phyloP scores from a whole-genome alignment of 1,140 invertebrate genomes.

The Psilanteris sp. region DNA sequence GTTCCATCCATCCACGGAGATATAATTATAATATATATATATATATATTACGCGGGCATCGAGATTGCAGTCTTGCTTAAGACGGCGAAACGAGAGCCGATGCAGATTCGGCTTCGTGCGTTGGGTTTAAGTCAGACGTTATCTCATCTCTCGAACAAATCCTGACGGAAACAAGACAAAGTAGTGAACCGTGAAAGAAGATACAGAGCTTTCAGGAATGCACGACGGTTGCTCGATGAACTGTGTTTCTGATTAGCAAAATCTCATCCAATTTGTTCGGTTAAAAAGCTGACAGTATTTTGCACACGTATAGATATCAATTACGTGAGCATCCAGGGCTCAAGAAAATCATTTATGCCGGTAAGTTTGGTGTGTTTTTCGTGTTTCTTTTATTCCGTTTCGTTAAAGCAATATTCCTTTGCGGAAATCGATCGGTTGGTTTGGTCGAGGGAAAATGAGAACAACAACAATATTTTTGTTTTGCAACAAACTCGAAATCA shows the following conservation, averaged over 20 bases:
- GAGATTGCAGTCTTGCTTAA: neutral
- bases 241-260: constrained; percentile 54
- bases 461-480: too few species aligned
- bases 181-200: constrained; percentile 60
- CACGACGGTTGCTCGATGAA: constrained; percentile 39
- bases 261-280: constrained; percentile 28
- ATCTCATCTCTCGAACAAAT: constrained; percentile 42
- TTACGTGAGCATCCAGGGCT: too few species aligned
- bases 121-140: constrained; percentile 27
- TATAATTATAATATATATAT: too few species aligned
- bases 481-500: too few species aligned
- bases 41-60: neutral
- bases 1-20: too few species aligned
- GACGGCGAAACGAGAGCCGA: neutral
- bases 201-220: constrained; percentile 47
- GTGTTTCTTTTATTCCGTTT: too few species aligned
- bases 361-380: too few species aligned
- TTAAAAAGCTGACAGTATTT: constrained; percentile 31
- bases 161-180: constrained; percentile 49
- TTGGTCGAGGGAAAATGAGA: too few species aligned
- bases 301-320: neutral
- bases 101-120: constrained; percentile 13
- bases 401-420: too few species aligned
- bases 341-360: too few species aligned
- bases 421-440: too few species aligned